These are phyloP conservation scores for Sipunculus nudus DNA, from an alignment of 2,888 invertebrate species.

Conservation along the genomic window DNA sequence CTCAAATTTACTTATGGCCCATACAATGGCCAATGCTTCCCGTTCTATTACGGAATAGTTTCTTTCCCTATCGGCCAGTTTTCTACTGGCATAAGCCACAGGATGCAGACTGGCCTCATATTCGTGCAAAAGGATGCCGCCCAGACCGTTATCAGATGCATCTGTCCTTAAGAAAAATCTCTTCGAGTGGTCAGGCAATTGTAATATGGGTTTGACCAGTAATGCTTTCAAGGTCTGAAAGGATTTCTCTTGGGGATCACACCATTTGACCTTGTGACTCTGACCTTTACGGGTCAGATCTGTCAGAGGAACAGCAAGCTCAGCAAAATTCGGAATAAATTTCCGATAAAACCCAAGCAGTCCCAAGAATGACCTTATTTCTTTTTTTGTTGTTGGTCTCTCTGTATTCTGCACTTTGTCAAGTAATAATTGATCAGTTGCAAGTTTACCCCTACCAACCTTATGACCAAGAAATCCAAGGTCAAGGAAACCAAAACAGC, in stretches of 20 bases:
- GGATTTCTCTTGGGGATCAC: neutral
- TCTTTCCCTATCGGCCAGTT: slow-evolving; percentile 33
- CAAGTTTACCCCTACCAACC: neutral
- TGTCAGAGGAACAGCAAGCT: slow-evolving; percentile 34
- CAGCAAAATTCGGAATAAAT: slow-evolving; percentile 18
- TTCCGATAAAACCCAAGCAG: slow-evolving; percentile 13
- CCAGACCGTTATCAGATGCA: slow-evolving; percentile 38
- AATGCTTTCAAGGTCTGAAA: slow-evolving; percentile 21
- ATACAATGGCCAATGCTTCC: slow-evolving; percentile 37
- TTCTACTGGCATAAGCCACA: slow-evolving; percentile 40
- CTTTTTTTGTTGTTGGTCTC: slow-evolving; percentile 9
- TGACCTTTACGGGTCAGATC: slow-evolving; percentile 25
- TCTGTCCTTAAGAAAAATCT: slow-evolving; percentile 36
- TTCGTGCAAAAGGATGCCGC: slow-evolving; percentile 38
- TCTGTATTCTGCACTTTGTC: slow-evolving; percentile 1
- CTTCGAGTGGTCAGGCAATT: slow-evolving; percentile 31
- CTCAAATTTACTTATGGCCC: slow-evolving; percentile 5
- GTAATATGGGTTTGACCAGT: slow-evolving; percentile 22
- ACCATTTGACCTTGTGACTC: slow-evolving; percentile 27
- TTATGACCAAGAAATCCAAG: slow-evolving; percentile 17
- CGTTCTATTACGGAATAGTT: slow-evolving; percentile 34
- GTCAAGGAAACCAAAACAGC: slow-evolving; percentile 2
- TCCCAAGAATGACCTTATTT: slow-evolving; percentile 14
- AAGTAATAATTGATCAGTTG: neutral
- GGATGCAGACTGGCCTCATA: slow-evolving; percentile 21